Conservation (phyloP, 2,113 vertebrate genomes). For the Oceanites oceanicus region DNA sequence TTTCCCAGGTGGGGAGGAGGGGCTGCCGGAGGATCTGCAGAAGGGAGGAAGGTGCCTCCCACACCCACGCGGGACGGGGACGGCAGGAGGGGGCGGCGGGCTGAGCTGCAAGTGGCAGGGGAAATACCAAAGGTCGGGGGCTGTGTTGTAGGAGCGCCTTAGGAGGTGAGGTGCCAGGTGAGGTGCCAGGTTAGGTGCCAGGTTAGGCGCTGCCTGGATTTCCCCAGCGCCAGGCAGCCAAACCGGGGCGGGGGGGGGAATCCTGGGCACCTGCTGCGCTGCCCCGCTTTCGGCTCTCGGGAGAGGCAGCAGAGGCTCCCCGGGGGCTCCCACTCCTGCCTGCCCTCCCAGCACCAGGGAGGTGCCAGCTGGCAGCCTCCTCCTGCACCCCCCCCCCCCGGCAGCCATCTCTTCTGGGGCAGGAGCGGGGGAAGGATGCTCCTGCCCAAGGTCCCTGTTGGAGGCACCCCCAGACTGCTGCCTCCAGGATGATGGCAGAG, state of each 20-base stretch:
- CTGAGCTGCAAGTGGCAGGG: not conserved
- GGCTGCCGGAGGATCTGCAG: slow-evolving; percentile 14
- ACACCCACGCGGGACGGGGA: not conserved
- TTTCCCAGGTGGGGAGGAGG: slow-evolving; percentile 73
- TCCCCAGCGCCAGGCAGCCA: not conserved
- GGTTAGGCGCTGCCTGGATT: not conserved
- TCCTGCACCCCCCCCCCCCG: not conserved
- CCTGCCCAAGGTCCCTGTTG: not conserved
- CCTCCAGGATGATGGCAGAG: not conserved
- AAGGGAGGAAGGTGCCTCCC: not conserved
- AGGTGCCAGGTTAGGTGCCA: too few species aligned
- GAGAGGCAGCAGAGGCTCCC: not conserved
- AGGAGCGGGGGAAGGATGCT: not conserved
- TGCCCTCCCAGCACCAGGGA: not conserved
- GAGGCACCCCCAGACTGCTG: not conserved
- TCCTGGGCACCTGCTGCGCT: not conserved
- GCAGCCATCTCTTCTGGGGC: not conserved
- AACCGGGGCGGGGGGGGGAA: not conserved
- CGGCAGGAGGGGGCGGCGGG: not conserved
- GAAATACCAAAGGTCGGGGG: not conserved
- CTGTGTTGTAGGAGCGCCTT: not conserved
- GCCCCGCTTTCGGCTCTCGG: not conserved
- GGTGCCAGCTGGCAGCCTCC: not conserved
- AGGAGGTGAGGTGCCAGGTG: too few species aligned
- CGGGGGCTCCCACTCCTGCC: not conserved